These are phyloP conservation scores for Myiozetetes cayanensis DNA, from an alignment of 2,113 vertebrate genomes.

Conservation along the genomic window DNA sequence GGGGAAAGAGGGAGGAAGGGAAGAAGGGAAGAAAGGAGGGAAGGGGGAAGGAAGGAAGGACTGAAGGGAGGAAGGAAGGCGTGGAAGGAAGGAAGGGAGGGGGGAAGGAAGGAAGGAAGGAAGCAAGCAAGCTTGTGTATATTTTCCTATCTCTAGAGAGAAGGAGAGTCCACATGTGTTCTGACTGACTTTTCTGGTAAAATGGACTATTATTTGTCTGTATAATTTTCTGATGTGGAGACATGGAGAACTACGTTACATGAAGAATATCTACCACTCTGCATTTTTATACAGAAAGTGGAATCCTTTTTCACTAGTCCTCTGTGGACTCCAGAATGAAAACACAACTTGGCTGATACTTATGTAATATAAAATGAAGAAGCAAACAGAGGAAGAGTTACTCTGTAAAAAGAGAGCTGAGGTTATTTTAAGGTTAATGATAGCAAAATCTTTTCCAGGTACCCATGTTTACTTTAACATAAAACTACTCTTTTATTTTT, in stretches of 20 bases:
- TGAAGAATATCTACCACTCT: neutral
- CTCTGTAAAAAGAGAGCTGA: neutral
- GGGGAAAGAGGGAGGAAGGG: rapidly evolving
- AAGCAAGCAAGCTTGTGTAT: no score
- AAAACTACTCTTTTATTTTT: neutral
- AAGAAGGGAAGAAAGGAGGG: rapidly evolving
- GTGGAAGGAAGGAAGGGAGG: no score
- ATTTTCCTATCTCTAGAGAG: neutral
- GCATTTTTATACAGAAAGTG: neutral
- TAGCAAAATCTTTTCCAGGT: neutral
- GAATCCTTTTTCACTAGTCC: neutral
- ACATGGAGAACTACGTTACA: neutral
- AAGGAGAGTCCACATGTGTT: neutral
- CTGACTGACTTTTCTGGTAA: neutral
- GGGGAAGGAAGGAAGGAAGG: rapidly evolving
- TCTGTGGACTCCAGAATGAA: neutral
- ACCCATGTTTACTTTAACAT: neutral
- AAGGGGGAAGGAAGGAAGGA: rapidly evolving
- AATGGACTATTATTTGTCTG: neutral
- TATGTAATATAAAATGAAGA: neutral
- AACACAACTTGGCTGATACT: neutral
- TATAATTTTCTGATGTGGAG: neutral
- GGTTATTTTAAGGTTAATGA: neutral
- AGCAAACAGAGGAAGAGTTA: neutral
- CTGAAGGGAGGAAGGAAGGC: no score